Base-by-base conservation (phyloP, 1,140 invertebrate species). In the Drosophila virilis region DNA sequence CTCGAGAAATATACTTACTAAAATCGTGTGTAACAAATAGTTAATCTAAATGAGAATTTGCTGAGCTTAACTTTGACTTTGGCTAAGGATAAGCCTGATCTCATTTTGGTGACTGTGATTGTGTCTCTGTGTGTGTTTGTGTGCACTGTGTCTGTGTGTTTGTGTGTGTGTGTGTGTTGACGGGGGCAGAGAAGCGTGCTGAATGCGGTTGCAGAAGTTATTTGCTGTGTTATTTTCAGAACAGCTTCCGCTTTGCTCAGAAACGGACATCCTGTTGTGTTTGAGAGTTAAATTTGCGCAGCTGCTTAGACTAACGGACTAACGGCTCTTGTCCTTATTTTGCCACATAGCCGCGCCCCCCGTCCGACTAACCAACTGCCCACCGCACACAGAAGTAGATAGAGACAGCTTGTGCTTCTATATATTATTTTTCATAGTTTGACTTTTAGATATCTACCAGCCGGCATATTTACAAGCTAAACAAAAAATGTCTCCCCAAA, bases 171-270 rank as follows among this genome's bases (percentile, higher is more conserved):
- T 15, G 33, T n/a, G 60, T 35, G 35, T 33, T 33, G 8, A 40
- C 6, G 32, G 8, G 50, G 33, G 40, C 58, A 50, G 58, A 50
- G 45, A 62, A 54, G 62, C 69, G 72, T 88, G 69, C 84, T 83
- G 70, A 89, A 80, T 89, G 84, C 84, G 84, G 84, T 89, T 79
- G 84, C 80, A 80, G 78, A 89, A 89, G 84, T 89, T 89, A 89
- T 89, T 89, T 89, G 84, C 84, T 89, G 84, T 89, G 84, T 89
- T 89, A 89, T 89, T 89, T 89, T 89, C 84, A 89, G 80, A 80
- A 89, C 84, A 84, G 88, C 68, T 89, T 89, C 84, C 84, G 84
- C 71, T 67, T 71, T 74, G 73, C 80, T 78, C 84, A 73, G 77
- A 66, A 77, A 67, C 84, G 84, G 84, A 89, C 82, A 75, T 89